Percentiles rank a stretch among this genome's conserved stretches.
phyloP scores from a whole-genome alignment of 2,888 invertebrate species.

The Lacanobia oleracea region DNA sequence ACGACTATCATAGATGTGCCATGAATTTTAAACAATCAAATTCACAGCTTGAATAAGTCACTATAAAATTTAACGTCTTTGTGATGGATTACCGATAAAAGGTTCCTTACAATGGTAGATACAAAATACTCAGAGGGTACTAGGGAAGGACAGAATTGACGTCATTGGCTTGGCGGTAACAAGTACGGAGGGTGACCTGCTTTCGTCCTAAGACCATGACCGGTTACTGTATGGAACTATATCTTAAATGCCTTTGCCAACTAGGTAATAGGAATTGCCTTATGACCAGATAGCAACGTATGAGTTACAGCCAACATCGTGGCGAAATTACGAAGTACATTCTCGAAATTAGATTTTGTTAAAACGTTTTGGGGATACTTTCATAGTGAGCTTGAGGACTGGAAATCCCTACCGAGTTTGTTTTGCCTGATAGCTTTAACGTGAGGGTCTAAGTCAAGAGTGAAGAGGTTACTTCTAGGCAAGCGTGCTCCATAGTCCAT shows the following conservation, averaged over 20 bases:
- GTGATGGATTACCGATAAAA: slow-evolving; percentile 11
- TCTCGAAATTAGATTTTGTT: not conserved
- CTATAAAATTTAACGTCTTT: not conserved
- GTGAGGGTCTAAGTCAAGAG: too few species aligned
- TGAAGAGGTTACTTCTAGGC: too few species aligned
- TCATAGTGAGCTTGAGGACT: too few species aligned
- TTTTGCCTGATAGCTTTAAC: too few species aligned
- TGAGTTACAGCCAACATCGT: not conserved
- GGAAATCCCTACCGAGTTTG: too few species aligned
- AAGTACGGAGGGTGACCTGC: slow-evolving; percentile 55
- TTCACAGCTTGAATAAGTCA: slow-evolving; percentile 34
- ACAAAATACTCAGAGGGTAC: slow-evolving; percentile 1
- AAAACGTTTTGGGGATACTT: too few species aligned
- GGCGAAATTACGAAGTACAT: not conserved
- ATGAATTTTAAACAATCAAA: slow-evolving; percentile 29
- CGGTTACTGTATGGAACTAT: slow-evolving; percentile 31
- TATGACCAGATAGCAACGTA: not conserved
- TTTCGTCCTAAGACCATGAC: slow-evolving; percentile 56
- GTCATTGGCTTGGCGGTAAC: slow-evolving; percentile 51
- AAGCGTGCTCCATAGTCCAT: too few species aligned
- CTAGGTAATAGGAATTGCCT: not conserved
- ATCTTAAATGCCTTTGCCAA: slow-evolving; percentile 13
- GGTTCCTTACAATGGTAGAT: not conserved
- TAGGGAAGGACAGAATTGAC: slow-evolving; percentile 50
- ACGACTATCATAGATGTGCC: slow-evolving; percentile 27